phyloP scores from a whole-genome alignment of 2,888 invertebrate species.

The Emmelina monodactyla region DNA sequence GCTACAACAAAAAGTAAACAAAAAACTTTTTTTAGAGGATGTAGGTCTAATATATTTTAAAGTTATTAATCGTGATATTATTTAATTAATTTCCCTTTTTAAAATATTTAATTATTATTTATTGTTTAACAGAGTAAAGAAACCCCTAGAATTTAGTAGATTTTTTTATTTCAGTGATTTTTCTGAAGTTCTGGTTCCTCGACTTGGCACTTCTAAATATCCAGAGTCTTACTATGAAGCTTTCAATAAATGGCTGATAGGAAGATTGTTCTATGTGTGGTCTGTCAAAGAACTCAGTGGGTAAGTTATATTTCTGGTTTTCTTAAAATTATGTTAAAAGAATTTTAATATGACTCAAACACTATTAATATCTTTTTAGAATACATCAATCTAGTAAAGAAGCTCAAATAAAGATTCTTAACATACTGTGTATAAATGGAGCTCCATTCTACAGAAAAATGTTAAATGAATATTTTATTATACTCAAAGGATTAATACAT shows the following conservation, averaged over 20 bases:
- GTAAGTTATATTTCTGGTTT: constrained; percentile 26
- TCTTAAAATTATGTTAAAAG: background rate
- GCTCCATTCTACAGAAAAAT: constrained; percentile 57
- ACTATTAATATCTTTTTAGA: constrained; percentile 25
- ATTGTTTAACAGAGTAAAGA: too few species aligned
- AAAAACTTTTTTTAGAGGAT: too few species aligned
- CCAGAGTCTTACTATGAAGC: constrained; percentile 55
- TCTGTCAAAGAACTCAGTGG: constrained; percentile 56
- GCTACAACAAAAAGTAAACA: too few species aligned
- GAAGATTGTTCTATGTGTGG: constrained; percentile 71
- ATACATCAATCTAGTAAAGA: constrained; percentile 59
- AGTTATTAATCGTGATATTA: too few species aligned
- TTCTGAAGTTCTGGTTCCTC: constrained; percentile 62
- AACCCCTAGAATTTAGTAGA: too few species aligned
- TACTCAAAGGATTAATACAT: constrained; percentile 42
- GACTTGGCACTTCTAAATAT: constrained; percentile 41
- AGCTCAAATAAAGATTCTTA: constrained; percentile 64
- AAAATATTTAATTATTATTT: too few species aligned
- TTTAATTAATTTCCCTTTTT: too few species aligned
- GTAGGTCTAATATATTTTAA: too few species aligned
- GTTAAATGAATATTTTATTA: constrained; percentile 50
- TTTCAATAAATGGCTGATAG: constrained; percentile 73
- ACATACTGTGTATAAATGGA: constrained; percentile 54
- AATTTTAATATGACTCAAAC: constrained; percentile 9
- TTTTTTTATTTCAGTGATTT: constrained; percentile 46